A percentile compares a stretch with the other conserved stretches of the same genome.
These are phyloP conservation scores for Oscheius sp. DNA, from an alignment of 1,140 invertebrate genomes.

Conservation along the genomic window DNA sequence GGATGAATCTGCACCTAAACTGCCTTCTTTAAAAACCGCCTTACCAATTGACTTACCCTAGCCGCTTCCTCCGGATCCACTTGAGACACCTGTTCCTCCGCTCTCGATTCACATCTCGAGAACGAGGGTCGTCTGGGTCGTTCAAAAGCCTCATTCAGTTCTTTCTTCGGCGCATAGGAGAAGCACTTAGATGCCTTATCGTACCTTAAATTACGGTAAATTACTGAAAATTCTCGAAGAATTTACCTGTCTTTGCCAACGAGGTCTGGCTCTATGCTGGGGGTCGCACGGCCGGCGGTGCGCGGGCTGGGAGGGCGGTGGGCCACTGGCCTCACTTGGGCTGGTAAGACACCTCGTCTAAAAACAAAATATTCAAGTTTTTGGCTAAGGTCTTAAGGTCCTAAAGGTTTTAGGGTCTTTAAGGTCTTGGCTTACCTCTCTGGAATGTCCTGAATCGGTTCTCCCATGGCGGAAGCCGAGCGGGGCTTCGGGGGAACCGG, in stretches of 20 bases:
- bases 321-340: slow-evolving; percentile 43
- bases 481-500: slow-evolving; percentile 53
- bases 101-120: slow-evolving; percentile 17
- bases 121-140: slow-evolving; percentile 27
- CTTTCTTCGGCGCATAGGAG: slow-evolving; percentile 60
- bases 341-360: slow-evolving; percentile 48
- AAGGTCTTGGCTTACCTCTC: slow-evolving; percentile 10
- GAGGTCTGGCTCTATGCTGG: slow-evolving; percentile 56
- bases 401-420: no score
- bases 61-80: slow-evolving; percentile 30
- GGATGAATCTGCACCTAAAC: slow-evolving; percentile 2
- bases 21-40: neutral
- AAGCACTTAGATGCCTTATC: slow-evolving; percentile 59
- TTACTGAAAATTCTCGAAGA: neutral
- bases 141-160: slow-evolving; percentile 51
- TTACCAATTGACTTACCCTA: slow-evolving; percentile 1
- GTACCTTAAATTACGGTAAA: slow-evolving; percentile 43
- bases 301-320: slow-evolving; percentile 15
- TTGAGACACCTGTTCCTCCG: slow-evolving; percentile 31
- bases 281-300: slow-evolving; percentile 11
- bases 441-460: slow-evolving; percentile 12
- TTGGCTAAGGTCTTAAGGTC: no score
- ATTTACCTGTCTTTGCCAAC: slow-evolving; percentile 55
- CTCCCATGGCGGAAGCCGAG: slow-evolving; percentile 28
- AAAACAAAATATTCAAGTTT: slow-evolving; percentile 12